Conservation (phyloP, 2,888 invertebrate species). For the Byasa hedistus region DNA sequence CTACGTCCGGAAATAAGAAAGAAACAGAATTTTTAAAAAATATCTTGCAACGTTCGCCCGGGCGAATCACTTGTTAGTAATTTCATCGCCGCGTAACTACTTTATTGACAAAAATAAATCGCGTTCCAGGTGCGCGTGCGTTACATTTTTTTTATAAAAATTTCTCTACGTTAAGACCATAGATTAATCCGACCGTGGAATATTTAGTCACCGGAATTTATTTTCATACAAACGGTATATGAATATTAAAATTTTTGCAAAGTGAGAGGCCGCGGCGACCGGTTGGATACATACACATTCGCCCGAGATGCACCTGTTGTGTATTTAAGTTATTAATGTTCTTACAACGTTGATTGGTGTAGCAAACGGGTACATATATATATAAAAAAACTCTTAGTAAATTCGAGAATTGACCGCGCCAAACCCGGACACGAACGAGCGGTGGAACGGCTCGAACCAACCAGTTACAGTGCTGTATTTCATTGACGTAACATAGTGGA, state of each 20-base stretch:
- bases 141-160: constrained; percentile 38
- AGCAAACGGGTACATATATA: neutral
- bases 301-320: constrained; percentile 55
- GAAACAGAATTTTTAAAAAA: constrained; percentile 66
- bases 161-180: constrained; percentile 61
- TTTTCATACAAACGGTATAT: constrained; percentile 59
- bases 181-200: constrained; percentile 63
- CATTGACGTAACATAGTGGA: constrained; percentile 76
- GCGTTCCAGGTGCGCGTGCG: constrained; percentile 11
- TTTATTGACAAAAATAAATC: constrained; percentile 32
- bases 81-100: neutral
- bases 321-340: constrained; percentile 27
- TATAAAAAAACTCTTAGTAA: constrained; percentile 45
- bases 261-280: constrained; percentile 76
- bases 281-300: constrained; percentile 63
- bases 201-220: constrained; percentile 78
- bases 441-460: constrained; percentile 65
- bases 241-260: constrained; percentile 56
- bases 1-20: constrained; percentile 74
- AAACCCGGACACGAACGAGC: constrained; percentile 72
- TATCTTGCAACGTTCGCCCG: constrained; percentile 18
- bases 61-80: constrained; percentile 3
- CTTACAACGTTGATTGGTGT: neutral
- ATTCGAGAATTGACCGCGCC: constrained; percentile 50
- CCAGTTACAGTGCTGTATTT: constrained; percentile 74